Evolutionary conservation across 2,113 vertebrate genomes (phyloP).

Genomic region (Delphinus delphis): DNA sequence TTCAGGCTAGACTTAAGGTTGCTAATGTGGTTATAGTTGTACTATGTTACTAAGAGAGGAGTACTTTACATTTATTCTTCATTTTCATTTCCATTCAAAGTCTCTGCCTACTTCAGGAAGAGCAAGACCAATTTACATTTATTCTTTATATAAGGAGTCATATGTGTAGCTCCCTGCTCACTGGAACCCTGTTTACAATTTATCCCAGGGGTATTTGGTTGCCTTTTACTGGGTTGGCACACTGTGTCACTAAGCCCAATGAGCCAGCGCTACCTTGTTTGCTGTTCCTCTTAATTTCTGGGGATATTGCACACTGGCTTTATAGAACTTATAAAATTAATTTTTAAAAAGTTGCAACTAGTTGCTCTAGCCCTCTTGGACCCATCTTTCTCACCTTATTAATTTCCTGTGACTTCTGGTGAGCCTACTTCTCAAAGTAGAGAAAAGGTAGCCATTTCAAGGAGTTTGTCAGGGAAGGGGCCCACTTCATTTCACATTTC

Average conservation of each 20-base stretch:
- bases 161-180: neutral
- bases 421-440: neutral
- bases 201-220: neutral
- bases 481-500: no score
- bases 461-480: neutral
- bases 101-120: neutral
- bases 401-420: neutral
- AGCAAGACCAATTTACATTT: neutral
- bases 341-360: neutral
- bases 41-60: neutral
- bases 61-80: neutral
- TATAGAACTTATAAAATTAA: neutral
- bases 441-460: neutral
- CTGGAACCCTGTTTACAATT: neutral
- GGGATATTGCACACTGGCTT: neutral
- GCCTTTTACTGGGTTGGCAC: neutral
- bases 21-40: neutral
- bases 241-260: neutral
- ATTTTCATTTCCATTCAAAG: neutral
- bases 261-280: neutral
- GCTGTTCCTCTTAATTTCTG: neutral
- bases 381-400: neutral
- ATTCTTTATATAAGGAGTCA: neutral
- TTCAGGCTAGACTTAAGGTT: neutral
- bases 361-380: neutral